These are phyloP conservation scores for Fulica atra DNA, from an alignment of 2,113 vertebrate species.

Conservation along the genomic window DNA sequence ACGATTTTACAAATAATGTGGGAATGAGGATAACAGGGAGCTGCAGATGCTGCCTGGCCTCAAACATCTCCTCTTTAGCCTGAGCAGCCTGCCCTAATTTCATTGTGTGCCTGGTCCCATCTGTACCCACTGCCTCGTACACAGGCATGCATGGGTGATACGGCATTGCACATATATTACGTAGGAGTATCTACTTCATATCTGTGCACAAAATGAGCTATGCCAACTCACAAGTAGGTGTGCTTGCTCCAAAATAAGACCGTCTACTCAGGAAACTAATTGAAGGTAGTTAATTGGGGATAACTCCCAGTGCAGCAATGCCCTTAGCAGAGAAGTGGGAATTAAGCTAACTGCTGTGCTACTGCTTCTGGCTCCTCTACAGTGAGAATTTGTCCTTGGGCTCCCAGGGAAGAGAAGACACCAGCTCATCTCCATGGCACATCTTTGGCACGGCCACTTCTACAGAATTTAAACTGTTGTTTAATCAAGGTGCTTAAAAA, in stretches of 20 bases:
- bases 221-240: neutral
- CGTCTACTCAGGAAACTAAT: neutral
- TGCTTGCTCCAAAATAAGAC: neutral
- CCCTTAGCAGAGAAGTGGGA: neutral
- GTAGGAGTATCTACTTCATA: neutral
- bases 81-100: neutral
- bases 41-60: neutral
- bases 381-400: neutral
- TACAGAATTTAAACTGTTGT: slow-evolving; percentile 16
- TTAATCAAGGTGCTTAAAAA: slow-evolving; percentile 37
- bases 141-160: neutral
- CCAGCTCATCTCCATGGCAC: neutral
- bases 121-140: neutral
- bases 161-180: neutral
- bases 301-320: neutral
- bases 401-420: neutral
- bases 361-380: neutral
- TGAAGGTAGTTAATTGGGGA: neutral
- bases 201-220: neutral
- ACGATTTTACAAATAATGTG: neutral
- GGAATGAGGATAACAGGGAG: neutral
- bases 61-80: neutral
- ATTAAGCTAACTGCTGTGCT: neutral
- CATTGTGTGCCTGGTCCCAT: fast-evolving
- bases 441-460: neutral